phyloP scores from a whole-genome alignment of 2,113 vertebrate genomes.

The Tangachromis dhanisi region DNA sequence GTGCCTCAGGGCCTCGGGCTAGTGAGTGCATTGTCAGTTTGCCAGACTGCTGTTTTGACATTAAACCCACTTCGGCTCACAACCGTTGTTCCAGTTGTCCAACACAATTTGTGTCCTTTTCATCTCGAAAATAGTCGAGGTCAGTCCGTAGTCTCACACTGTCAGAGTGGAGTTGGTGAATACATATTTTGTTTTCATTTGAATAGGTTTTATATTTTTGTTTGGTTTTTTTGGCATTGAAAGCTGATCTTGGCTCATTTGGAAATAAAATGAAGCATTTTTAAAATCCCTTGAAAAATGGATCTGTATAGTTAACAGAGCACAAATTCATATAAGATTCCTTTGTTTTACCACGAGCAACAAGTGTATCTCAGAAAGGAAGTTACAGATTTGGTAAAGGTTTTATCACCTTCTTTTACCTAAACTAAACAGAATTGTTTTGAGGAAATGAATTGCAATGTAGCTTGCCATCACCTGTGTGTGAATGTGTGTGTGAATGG shows the following conservation, averaged over 20 bases:
- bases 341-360: background rate
- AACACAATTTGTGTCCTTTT: constrained; percentile 58
- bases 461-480: background rate
- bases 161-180: background rate
- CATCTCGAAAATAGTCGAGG: constrained; percentile 26
- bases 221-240: background rate
- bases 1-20: constrained; percentile 37
- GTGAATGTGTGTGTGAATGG: background rate
- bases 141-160: background rate
- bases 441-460: background rate
- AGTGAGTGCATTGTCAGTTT: constrained; percentile 26
- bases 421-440: background rate
- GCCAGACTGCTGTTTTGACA: constrained; percentile 48
- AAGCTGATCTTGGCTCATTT: background rate
- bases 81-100: constrained; percentile 63
- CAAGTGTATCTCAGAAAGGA: background rate
- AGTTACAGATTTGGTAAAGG: background rate
- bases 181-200: background rate
- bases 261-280: background rate
- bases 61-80: constrained; percentile 53
- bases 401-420: background rate
- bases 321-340: background rate
- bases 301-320: background rate
- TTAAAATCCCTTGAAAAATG: background rate
- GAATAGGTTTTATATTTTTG: background rate